Conservation (phyloP, 2,888 invertebrate genomes). For the Cephus nigrinus region DNA sequence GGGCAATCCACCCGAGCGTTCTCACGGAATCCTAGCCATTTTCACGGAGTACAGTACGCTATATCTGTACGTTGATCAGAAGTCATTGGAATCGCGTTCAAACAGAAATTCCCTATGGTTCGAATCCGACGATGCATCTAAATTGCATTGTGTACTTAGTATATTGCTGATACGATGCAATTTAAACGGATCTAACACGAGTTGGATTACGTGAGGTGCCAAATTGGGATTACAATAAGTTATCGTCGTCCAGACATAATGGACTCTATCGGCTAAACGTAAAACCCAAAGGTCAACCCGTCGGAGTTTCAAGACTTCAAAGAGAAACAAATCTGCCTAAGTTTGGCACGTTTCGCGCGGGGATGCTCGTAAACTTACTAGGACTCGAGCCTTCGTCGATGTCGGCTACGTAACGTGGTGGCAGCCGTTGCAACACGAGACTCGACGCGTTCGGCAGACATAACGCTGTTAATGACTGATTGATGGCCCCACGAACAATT, state of each 20-base stretch:
- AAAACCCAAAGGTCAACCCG: background rate
- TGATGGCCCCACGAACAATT: constrained; percentile 18
- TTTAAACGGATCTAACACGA: background rate
- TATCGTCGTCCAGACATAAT: background rate
- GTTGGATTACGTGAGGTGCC: background rate
- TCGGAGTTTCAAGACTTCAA: background rate
- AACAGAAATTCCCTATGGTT: background rate
- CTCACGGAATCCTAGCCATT: background rate
- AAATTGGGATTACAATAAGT: background rate
- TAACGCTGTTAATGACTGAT: constrained; percentile 29
- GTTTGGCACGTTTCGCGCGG: background rate
- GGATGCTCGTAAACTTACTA: background rate
- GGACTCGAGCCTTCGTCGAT: background rate
- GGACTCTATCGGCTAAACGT: background rate
- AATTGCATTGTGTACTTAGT: background rate
- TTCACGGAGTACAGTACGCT: background rate
- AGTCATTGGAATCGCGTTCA: background rate
- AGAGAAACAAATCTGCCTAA: background rate
- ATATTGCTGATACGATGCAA: background rate
- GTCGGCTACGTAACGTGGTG: constrained; percentile 4
- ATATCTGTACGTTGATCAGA: background rate
- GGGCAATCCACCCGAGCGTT: background rate
- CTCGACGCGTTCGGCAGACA: constrained; percentile 11
- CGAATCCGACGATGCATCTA: background rate
- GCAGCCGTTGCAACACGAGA: constrained; percentile 19